Conservation (phyloP, 2,113 vertebrate genomes). For the Zosterops hypoxanthus region DNA sequence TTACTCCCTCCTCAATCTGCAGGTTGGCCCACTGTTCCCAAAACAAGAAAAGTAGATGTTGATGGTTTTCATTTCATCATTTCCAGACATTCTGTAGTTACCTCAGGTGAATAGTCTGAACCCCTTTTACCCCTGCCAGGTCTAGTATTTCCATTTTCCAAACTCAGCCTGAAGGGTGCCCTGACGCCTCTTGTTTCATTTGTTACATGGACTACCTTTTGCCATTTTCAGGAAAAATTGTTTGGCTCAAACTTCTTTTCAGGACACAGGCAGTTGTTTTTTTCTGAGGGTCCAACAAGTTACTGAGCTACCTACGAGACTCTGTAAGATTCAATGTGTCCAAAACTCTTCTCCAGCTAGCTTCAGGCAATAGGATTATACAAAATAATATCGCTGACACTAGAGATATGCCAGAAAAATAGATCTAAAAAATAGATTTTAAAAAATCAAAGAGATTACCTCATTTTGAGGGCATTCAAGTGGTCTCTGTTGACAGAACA, state of each 20-base stretch:
- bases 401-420: neutral
- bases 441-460: neutral
- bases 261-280: neutral
- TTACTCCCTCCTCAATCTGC: slow-evolving; percentile 84
- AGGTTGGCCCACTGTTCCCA: slow-evolving; percentile 87
- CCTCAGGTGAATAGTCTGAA: neutral
- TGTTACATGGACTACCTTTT: neutral
- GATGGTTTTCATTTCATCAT: neutral
- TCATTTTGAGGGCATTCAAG: neutral
- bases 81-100: neutral
- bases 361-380: neutral
- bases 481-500: neutral
- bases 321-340: neutral
- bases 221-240: neutral
- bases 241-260: neutral
- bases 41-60: slow-evolving; percentile 52
- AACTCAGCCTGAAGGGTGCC: neutral
- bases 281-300: neutral
- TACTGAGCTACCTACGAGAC: neutral
- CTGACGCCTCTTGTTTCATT: fast-evolving
- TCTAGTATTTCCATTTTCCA: neutral
- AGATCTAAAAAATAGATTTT: neutral
- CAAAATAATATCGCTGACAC: neutral
- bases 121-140: neutral
- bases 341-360: neutral